These are phyloP conservation scores for Zaprionus inermis DNA, from an alignment of 1,140 invertebrate genomes.

Conservation along the genomic window DNA sequence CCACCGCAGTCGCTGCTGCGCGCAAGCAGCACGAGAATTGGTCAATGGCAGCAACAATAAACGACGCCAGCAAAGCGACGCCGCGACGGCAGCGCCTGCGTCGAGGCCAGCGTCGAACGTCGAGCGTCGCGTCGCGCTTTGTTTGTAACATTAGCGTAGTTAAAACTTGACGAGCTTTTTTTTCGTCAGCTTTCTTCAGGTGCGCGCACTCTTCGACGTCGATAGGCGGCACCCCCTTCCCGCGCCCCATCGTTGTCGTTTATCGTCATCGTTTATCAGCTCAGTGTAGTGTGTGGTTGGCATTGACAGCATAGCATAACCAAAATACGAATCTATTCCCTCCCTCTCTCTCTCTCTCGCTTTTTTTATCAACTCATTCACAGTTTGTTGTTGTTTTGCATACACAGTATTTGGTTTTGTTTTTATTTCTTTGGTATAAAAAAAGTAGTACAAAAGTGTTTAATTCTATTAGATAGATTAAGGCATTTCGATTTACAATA, in stretches of 20 bases:
- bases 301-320: conserved; percentile 51
- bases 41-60: conserved; percentile 44
- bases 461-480: conserved; percentile 65
- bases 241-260: conserved; percentile 5
- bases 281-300: conserved; percentile 28
- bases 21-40: conserved; percentile 31
- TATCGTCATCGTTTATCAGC: conserved; percentile 39
- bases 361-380: conserved; percentile 16
- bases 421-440: conserved; percentile 56
- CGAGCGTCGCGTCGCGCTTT: conserved; percentile 36
- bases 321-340: conserved; percentile 31
- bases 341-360: not conserved
- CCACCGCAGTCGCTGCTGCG: conserved; percentile 26
- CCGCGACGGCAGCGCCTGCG: conserved; percentile 10
- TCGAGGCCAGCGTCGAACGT: conserved; percentile 26
- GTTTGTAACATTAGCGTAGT: conserved; percentile 63
- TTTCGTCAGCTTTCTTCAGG: conserved; percentile 66
- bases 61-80: not conserved
- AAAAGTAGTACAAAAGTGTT: conserved; percentile 73
- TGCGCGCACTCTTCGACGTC: conserved; percentile 37
- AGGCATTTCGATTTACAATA: conserved; percentile 57
- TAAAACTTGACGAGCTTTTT: conserved; percentile 69
- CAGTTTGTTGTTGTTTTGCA: conserved; percentile 50
- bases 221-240: conserved; percentile 28
- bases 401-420: conserved; percentile 59